Conservation (phyloP, 2,888 invertebrate genomes). For the Cyclophora punctaria region DNA sequence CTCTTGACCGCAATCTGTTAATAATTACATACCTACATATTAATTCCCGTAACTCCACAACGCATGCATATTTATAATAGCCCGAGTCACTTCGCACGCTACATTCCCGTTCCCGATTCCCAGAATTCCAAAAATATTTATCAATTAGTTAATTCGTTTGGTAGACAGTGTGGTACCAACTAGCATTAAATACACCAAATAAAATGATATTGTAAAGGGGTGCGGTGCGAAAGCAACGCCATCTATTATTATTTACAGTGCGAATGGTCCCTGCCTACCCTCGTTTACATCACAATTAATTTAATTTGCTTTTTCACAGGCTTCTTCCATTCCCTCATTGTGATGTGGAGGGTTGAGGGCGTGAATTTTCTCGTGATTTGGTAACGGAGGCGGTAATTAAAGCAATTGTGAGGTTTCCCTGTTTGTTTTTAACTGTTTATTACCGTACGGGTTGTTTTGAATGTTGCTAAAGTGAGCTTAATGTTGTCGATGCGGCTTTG, state of each 20-base stretch:
- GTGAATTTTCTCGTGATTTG: conserved; percentile 71
- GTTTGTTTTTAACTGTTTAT: conserved; percentile 68
- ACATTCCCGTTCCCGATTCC: conserved; percentile 2
- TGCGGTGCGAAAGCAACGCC: conserved; percentile 43
- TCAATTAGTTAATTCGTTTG: conserved; percentile 35
- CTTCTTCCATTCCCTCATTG: conserved; percentile 67
- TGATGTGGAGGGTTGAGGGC: conserved; percentile 61
- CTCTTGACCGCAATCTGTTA: conserved; percentile 33
- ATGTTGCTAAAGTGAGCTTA: conserved; percentile 38
- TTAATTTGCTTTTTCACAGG: conserved; percentile 73
- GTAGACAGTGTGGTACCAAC: conserved; percentile 26
- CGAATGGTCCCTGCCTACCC: conserved; percentile 54
- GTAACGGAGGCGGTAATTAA: conserved; percentile 67
- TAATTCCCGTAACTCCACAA: conserved; percentile 13
- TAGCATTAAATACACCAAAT: conserved; percentile 34
- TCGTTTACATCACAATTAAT: conserved; percentile 73
- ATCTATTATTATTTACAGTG: conserved; percentile 61
- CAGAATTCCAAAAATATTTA: conserved; percentile 24
- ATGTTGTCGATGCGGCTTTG: conserved; percentile 29
- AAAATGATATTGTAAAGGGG: conserved; percentile 49
- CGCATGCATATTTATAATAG: conserved; percentile 15
- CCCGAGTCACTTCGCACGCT: conserved; percentile 3
- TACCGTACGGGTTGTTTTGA: conserved; percentile 44
- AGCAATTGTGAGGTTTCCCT: conserved; percentile 65
- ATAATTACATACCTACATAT: conserved; percentile 26